Percentiles rank a stretch among this genome's conserved stretches.
These are phyloP conservation scores for Tenthredo scrophulariae DNA, from an alignment of 2,888 invertebrate species.

Conservation along the genomic window DNA sequence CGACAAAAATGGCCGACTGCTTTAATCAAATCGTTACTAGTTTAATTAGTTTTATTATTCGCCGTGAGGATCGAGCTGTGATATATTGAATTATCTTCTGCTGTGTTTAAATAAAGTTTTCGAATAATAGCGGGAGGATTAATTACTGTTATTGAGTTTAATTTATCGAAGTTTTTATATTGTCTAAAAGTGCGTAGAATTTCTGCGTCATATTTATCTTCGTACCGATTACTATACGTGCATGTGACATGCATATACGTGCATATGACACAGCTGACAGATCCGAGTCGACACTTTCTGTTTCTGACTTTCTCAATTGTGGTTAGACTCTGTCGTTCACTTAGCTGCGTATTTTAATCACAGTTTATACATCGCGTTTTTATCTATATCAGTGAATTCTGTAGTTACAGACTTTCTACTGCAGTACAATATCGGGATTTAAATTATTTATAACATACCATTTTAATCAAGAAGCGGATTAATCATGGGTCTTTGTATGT, in stretches of 20 bases:
- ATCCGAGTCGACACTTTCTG: background rate
- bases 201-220: slow-evolving; percentile 35
- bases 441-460: background rate
- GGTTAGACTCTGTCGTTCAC: background rate
- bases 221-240: background rate
- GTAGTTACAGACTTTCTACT: background rate
- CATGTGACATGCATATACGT: slow-evolving; percentile 11
- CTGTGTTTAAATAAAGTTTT: background rate
- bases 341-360: background rate
- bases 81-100: background rate
- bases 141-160: background rate
- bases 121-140: background rate
- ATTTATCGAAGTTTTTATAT: slow-evolving; percentile 9
- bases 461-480: slow-evolving; percentile 25
- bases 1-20: slow-evolving; percentile 43
- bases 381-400: background rate
- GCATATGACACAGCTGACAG: slow-evolving; percentile 40
- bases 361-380: background rate
- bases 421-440: background rate
- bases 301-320: background rate
- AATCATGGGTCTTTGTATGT: slow-evolving; percentile 79
- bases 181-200: slow-evolving; percentile 45
- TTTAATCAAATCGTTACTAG: background rate
- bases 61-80: background rate
- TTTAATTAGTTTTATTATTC: background rate